phyloP scores from a whole-genome alignment of 2,113 vertebrate genomes.

The Albula goreensis region DNA sequence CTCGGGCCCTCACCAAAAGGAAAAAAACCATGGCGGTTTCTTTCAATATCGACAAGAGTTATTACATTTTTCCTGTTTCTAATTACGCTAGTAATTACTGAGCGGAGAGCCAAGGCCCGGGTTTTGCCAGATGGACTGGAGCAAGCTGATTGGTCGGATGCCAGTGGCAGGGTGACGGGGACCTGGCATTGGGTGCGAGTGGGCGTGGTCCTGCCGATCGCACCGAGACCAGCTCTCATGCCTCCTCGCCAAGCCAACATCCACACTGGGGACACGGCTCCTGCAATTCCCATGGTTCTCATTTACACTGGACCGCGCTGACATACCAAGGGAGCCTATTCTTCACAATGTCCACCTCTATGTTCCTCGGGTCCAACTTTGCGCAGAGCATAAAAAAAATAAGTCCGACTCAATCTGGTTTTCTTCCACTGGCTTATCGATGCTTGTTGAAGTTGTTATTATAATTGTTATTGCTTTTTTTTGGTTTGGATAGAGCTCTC shows the following conservation, averaged over 20 bases:
- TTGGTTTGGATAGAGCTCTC: background rate
- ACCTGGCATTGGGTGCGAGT: background rate
- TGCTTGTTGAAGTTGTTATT: background rate
- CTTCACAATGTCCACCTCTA: background rate
- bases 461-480: background rate
- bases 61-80: conserved; percentile 25
- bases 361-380: background rate
- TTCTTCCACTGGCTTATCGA: background rate
- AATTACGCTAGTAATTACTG: conserved; percentile 25
- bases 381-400: background rate
- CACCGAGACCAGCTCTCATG: background rate
- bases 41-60: conserved; percentile 17
- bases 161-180: background rate
- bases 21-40: background rate
- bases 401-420: background rate
- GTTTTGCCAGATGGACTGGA: conserved; percentile 17
- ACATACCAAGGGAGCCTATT: background rate
- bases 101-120: background rate
- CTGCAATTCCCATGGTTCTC: background rate
- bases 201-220: background rate
- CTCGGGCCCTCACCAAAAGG: background rate
- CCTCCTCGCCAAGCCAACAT: conserved; percentile 1
- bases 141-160: background rate
- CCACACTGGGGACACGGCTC: background rate
- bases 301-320: background rate